Base-by-base conservation (phyloP, 2,113 vertebrate genomes). In the Rhynchomys soricoides region DNA sequence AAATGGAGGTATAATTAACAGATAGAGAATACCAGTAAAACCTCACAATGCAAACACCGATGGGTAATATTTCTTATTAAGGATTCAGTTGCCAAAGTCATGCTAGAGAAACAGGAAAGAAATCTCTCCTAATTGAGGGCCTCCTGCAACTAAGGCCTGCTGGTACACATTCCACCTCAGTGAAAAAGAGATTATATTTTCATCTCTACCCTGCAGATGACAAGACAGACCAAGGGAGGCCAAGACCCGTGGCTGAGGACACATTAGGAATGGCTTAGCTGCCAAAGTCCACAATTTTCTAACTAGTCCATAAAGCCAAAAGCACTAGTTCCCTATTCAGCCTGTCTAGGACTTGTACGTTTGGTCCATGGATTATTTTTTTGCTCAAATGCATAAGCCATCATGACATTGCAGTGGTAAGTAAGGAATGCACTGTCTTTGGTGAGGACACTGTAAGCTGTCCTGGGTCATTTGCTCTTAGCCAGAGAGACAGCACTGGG, bases 1-100 rank as follows among this genome's bases (percentile, higher is more conserved):
- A n/a, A n/a, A n/a, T n/a, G n/a, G 24, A 55, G n/a, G 40, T 16
- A 55, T 40, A 64, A 91, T 57, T 74, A 75, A 78, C 52, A 70
- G 4, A 75, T 24, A 90, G 68, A 89, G 88, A 93, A 96, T 57
- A 88, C 0, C 57, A 94, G 64, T 24, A 81, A 64, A 93, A 75
- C 74, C 19, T 78, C 57, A 93, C 1, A 92, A 92, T 66, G 87
- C 81, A 68, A 87, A 29, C 52, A 74, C 71, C 91, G 68, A 89
- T 34, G 31, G 52, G 50, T 22, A 83, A 64, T 26, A 22, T 83
- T 95, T 89, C 89, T 59, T 78, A 73, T 3, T 89, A 91, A 87
- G 62, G 50, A 93, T 83, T 79, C 29, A 40, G n/a, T 71, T 95
- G 31, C 62, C 71, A 82, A 0, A 21, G 75, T 29, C 71, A 40